Conservation (phyloP, 2,113 vertebrate species). For the Leptodactylus fuscus region DNA sequence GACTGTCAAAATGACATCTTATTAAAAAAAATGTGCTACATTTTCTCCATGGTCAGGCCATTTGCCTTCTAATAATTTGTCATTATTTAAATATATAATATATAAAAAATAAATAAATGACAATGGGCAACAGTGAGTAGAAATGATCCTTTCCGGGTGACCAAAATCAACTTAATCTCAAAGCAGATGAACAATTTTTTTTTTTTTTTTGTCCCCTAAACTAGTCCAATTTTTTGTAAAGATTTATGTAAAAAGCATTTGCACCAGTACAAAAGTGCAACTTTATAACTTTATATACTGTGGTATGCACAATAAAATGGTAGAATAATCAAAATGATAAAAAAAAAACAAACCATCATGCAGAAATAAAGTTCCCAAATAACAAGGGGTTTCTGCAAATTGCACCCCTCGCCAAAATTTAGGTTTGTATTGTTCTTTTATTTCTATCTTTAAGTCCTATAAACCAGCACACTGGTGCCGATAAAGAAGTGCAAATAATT, state of each 20-base stretch:
- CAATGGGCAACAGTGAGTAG: not conserved
- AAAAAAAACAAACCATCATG: conserved; percentile 79
- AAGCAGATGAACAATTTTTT: conserved; percentile 39
- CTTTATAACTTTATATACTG: conserved; percentile 75
- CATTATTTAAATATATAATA: conserved; percentile 29
- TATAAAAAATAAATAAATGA: conserved; percentile 46
- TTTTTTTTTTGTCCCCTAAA: no score
- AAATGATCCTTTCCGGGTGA: not conserved
- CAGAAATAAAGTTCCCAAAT: conserved; percentile 69
- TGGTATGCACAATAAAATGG: conserved; percentile 84
- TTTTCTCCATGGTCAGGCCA: not conserved
- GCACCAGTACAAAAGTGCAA: conserved; percentile 84
- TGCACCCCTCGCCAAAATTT: conserved; percentile 51
- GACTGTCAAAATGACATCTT: not conserved
- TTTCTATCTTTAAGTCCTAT: conserved; percentile 73
- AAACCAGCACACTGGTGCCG: conserved; percentile 75
- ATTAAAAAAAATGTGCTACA: not conserved
- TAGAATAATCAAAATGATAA: conserved; percentile 75
- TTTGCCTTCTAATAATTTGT: conserved; percentile 9
- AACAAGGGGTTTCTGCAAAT: conserved; percentile 70
- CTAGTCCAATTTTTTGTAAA: conserved; percentile 70
- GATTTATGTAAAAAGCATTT: conserved; percentile 86
- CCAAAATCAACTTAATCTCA: conserved; percentile 1
- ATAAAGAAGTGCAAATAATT: conserved; percentile 62
- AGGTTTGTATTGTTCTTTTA: conserved; percentile 65